Conservation (phyloP, 2,888 invertebrate species). For the Ramazzottius varieornatus region DNA sequence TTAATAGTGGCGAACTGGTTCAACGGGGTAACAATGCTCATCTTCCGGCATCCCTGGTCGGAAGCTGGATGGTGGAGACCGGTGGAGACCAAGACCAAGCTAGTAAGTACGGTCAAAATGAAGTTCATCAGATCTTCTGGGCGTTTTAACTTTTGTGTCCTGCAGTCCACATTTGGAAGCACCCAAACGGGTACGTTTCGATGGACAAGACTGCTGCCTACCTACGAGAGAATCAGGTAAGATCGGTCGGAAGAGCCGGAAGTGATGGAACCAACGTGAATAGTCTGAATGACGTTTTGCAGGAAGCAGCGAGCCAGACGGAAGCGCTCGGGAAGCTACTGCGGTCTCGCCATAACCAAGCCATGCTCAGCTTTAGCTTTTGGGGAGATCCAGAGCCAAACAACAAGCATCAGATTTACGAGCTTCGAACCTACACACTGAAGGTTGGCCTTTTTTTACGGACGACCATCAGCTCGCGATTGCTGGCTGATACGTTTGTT, state of each 20-base stretch:
- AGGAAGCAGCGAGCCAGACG: neutral
- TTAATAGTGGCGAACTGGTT: neutral
- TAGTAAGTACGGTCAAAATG: slow-evolving; percentile 16
- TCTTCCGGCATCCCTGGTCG: slow-evolving; percentile 46
- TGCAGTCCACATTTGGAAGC: slow-evolving; percentile 71
- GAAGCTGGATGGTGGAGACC: slow-evolving; percentile 67
- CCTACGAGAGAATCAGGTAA: slow-evolving; percentile 39
- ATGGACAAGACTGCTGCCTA: slow-evolving; percentile 49
- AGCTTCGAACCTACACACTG: neutral
- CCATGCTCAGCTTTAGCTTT: slow-evolving; percentile 79
- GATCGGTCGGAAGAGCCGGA: too few species aligned
- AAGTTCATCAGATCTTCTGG: too few species aligned
- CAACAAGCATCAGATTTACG: slow-evolving; percentile 4
- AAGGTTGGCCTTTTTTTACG: slow-evolving; percentile 1
- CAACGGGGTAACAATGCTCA: neutral
- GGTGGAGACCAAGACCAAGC: slow-evolving; percentile 92
- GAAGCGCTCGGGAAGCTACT: slow-evolving; percentile 22
- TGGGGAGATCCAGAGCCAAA: slow-evolving; percentile 45
- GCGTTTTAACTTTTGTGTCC: slow-evolving; percentile 1
- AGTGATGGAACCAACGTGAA: too few species aligned
- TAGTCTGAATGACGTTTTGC: too few species aligned
- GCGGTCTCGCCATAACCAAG: slow-evolving; percentile 65
- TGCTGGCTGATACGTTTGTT: neutral
- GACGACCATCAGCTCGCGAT: slow-evolving; percentile 2
- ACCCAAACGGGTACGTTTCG: slow-evolving; percentile 65